phyloP scores from a whole-genome alignment of 2,888 invertebrate genomes.

The Drosophila niveifrons region DNA sequence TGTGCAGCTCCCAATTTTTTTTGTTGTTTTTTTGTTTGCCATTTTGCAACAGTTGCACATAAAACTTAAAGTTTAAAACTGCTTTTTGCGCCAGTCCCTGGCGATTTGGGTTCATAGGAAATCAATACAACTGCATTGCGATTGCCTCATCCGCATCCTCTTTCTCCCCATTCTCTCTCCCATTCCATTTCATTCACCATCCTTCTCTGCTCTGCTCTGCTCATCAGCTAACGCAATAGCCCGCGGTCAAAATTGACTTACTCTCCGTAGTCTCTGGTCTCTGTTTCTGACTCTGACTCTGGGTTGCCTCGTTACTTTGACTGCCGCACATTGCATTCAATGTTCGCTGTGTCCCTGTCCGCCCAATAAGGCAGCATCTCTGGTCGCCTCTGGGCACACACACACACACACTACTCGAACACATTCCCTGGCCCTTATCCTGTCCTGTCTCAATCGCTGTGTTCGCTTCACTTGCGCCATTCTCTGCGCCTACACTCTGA shows the following conservation, averaged over 20 bases:
- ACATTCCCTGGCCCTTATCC: background rate
- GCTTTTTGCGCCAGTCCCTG: constrained; percentile 55
- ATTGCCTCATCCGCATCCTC: constrained; percentile 17
- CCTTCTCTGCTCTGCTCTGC: constrained; percentile 14
- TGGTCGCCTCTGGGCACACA: constrained; percentile 54
- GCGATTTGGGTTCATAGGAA: constrained; percentile 63
- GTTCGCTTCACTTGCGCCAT: constrained; percentile 75
- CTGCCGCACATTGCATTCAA: constrained; percentile 51
- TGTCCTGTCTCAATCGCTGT: constrained; percentile 44
- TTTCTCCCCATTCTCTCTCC: constrained; percentile 6
- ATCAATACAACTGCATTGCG: constrained; percentile 76
- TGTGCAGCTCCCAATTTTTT: background rate
- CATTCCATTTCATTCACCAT: background rate
- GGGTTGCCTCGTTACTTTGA: constrained; percentile 56
- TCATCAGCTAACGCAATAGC: constrained; percentile 81
- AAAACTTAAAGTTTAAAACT: constrained; percentile 81
- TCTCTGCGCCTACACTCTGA: constrained; percentile 65
- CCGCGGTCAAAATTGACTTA: constrained; percentile 79
- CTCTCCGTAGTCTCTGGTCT: constrained; percentile 35
- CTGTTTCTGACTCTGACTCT: constrained; percentile 18
- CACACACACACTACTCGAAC: constrained; percentile 4
- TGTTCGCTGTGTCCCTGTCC: constrained; percentile 50
- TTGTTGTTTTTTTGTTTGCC: background rate
- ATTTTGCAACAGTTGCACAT: constrained; percentile 65
- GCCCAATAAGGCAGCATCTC: constrained; percentile 52